Evolutionary conservation across 2,888 invertebrate species (phyloP), one percentile per base, ranked within the genome.

Genomic region (Frankliniella fusca): DNA sequence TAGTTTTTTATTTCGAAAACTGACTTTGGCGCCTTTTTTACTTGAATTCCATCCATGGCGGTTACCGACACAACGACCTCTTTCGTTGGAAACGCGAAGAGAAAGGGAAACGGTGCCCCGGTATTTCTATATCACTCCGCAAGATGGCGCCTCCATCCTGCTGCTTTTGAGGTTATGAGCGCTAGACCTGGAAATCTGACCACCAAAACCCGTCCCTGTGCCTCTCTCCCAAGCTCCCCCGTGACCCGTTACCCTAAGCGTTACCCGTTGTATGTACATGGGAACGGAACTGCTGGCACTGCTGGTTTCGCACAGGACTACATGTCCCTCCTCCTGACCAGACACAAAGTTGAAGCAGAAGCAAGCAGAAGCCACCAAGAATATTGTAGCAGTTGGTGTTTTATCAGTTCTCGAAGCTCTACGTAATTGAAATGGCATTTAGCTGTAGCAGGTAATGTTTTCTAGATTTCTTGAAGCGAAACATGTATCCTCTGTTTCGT

Each of bases 61-160:
- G 70, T 70, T 70, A 23, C 9, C 70, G 70, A n/a, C 65, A 20
- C 23, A 23, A 70, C 70, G 70, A 70, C 70, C 70, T 70, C 70
- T 70, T 23, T 70, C 70, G 70, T 9, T 23, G 9, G 70, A 70
- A 70, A 70, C 9, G 70, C 70, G 70, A 70, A 70, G 23, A 11
- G 11, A 65, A 65, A 3, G 38, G 38, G 5, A 38, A 38, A 38
- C 38, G 38, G 38, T 38, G 2, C 38, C 38, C 5, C 38, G 3
- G 38, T 38, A 38, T 38, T 38, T 38, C 38, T 38, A 38, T 5
- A 38, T 5, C 38, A 38, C 38, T 38, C 38, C 38, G 38, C 3
- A 38, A 38, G 70, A 8, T 70, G 70, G 70, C 70, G 70, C 70
- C 70, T 3, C 27, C 23, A n/a, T 23, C 23, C 23, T 5, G 3